Conservation (phyloP, 1,140 invertebrate species). For the Caerostris darwini region DNA sequence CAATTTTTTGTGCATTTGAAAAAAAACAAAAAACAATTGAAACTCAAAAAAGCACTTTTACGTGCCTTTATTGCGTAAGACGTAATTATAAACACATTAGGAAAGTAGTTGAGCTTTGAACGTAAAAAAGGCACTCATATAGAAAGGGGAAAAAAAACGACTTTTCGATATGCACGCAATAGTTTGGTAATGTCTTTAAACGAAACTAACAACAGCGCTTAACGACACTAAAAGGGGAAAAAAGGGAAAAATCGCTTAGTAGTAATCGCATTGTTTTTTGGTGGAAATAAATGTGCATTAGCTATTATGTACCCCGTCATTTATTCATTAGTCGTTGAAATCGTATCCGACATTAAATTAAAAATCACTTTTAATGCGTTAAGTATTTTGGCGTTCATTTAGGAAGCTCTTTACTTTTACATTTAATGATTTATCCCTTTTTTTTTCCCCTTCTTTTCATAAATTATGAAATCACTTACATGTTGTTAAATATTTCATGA, state of each 20-base stretch:
- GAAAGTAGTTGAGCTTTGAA: constrained; percentile 8
- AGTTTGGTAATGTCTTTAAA: neutral
- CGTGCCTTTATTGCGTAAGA: constrained; percentile 11
- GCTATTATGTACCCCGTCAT: constrained; percentile 6
- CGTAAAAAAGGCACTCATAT: neutral
- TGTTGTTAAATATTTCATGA: neutral
- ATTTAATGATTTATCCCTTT: too few species aligned
- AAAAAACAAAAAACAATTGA: neutral
- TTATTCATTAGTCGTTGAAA: constrained; percentile 46
- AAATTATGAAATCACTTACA: neutral
- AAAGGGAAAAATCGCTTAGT: constrained; percentile 11
- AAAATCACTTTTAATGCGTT: constrained; percentile 54
- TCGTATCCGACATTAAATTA: constrained; percentile 15
- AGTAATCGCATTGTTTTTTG: constrained; percentile 42
- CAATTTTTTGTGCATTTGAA: neutral
- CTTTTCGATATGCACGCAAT: constrained; percentile 51
- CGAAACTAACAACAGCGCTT: constrained; percentile 37
- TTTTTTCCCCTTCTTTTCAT: too few species aligned
- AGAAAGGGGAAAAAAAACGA: constrained; percentile 12
- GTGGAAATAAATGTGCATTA: neutral
- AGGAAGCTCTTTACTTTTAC: neutral
- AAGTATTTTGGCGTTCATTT: constrained; percentile 2
- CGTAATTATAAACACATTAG: constrained; percentile 57
- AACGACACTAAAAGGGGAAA: constrained; percentile 31
- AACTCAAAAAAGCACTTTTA: constrained; percentile 1